Base-by-base conservation (phyloP, 2,888 invertebrate genomes). In the Stenodera caucasica region DNA sequence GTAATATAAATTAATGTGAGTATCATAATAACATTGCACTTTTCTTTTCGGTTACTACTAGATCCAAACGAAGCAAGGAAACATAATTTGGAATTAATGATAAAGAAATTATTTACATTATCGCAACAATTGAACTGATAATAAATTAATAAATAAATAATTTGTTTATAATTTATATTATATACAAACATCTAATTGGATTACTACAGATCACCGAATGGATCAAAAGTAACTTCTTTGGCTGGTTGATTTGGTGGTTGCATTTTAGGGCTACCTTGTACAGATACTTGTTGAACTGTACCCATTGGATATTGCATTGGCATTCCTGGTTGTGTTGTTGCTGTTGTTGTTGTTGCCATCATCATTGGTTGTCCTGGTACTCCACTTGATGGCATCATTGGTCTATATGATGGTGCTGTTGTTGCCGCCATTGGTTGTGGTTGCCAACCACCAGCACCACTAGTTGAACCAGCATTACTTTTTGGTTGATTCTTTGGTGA, bases 391-490 rank as follows among this genome's bases (percentile, higher is more conserved):
- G 51, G 64, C 70, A 75, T 75, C 64, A 72, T 92, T 64, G 92
- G 92, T 80, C 91, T 84, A 82, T 92, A 93, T 73, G 89, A 89
- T 66, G 90, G 90, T 70, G 91, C 91, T 59, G 92, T 92, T 65
- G 92, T 92, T 61, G 91, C 91, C 72, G 91, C 91, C 90, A 92
- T 91, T 33, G 92, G 91, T 80, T 92, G 93, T n/a, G n/a, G n/a
- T 66, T 92, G 92, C 74, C 87, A 90, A 92, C 92, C 92, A 69
- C 89, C 88, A 14, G 54, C 62, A 18, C 62, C 60, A 70, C 90
- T 88, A 33, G 89, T 85, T 69, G 90, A 88, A 80, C 90, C n/a
- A 45, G 6, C 18, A 40, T 40, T 49, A 29, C 21, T 61, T 84
- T 92, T 94, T 68, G 93, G 92, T 66, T 83, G 81, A 69, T 83